These are phyloP conservation scores for Acrobasis suavella DNA, from an alignment of 2,888 invertebrate species.

Conservation along the genomic window DNA sequence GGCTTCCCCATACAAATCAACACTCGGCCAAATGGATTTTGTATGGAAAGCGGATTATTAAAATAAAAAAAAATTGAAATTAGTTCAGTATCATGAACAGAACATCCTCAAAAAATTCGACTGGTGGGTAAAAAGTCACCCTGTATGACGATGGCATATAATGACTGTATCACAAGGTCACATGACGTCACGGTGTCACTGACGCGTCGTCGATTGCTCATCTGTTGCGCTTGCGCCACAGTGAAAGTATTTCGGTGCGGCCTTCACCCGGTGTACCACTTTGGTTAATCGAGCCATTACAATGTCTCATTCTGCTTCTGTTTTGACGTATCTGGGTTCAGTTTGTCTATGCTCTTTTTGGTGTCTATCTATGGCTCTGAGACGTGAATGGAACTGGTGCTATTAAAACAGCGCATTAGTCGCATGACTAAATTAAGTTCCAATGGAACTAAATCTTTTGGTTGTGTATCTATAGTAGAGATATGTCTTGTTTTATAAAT, in stretches of 20 bases:
- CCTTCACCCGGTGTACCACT: slow-evolving; percentile 57
- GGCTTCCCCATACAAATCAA: too few relatives aligned
- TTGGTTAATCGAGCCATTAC: slow-evolving; percentile 25
- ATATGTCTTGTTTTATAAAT: not conserved
- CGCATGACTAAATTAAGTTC: too few relatives aligned
- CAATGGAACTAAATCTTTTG: too few relatives aligned
- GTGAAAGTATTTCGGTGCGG: slow-evolving; percentile 67
- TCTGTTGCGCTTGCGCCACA: slow-evolving; percentile 50
- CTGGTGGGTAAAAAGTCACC: too few relatives aligned
- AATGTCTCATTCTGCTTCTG: slow-evolving; percentile 11
- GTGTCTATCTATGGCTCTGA: not conserved
- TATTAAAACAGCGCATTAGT: not conserved
- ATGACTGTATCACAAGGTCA: slow-evolving; percentile 30
- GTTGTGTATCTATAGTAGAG: too few relatives aligned
- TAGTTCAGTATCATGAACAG: too few relatives aligned
- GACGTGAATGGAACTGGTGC: not conserved
- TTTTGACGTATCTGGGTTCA: slow-evolving; percentile 10
- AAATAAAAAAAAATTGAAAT: too few relatives aligned
- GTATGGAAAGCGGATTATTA: too few relatives aligned
- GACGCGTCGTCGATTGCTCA: slow-evolving; percentile 31
- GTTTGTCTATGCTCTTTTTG: not conserved
- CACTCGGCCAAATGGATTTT: too few relatives aligned
- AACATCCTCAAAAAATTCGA: too few relatives aligned
- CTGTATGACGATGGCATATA: slow-evolving; percentile 25
- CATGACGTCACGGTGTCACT: slow-evolving; percentile 23